These are phyloP conservation scores for Ypsolopha sequella DNA, from an alignment of 2,888 invertebrate species.

Conservation along the genomic window DNA sequence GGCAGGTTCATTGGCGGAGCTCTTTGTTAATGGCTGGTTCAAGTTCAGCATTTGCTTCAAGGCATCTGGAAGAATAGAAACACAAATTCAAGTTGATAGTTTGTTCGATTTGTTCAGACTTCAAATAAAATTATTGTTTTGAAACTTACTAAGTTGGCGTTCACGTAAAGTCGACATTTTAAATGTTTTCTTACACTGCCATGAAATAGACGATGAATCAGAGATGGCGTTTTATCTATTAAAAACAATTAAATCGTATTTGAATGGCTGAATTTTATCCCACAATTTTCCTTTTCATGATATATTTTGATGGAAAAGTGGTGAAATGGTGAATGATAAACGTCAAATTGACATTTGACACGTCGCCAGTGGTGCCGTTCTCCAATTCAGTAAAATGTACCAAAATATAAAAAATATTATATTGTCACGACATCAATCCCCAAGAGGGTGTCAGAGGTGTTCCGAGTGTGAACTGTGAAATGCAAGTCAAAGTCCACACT, in stretches of 20 bases:
- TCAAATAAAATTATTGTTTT: background rate
- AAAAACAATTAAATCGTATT: background rate
- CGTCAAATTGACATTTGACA: slow-evolving; percentile 12
- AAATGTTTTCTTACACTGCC: slow-evolving; percentile 15
- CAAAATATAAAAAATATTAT: no score
- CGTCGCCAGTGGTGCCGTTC: slow-evolving; percentile 3
- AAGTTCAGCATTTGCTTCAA: slow-evolving; percentile 96
- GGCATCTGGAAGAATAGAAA: slow-evolving; percentile 73
- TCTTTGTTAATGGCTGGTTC: slow-evolving; percentile 83
- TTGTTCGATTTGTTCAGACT: background rate
- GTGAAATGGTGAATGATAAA: slow-evolving; percentile 1
- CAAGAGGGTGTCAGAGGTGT: no score
- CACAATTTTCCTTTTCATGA: background rate
- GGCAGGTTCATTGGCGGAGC: slow-evolving; percentile 85
- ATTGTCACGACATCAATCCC: no score
- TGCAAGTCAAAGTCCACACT: no score
- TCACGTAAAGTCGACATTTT: slow-evolving; percentile 78
- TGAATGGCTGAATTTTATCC: background rate
- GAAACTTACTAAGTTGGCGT: slow-evolving; percentile 76
- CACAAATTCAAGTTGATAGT: no score
- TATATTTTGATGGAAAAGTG: background rate
- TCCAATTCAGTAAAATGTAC: background rate
- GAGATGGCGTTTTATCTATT: no score
- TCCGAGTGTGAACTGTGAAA: no score
- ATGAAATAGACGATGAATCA: slow-evolving; percentile 18